Base-by-base conservation (phyloP, 37 sponge, comb jelly and placozoan genomes). In the Halichondria panicea region DNA sequence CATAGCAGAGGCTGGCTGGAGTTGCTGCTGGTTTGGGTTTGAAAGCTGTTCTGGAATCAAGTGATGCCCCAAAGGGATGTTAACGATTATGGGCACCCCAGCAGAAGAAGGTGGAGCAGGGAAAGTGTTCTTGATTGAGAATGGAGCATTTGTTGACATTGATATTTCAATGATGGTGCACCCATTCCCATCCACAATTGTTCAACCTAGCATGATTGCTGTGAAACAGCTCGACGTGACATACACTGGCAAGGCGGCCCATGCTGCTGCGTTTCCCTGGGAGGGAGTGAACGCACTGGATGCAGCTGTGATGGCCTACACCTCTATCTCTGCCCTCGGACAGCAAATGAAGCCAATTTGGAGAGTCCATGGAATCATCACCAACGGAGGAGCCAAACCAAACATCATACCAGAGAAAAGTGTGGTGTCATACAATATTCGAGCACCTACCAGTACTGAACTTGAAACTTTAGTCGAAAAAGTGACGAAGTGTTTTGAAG, bases 131-230 rank as follows among this genome's bases (percentile, higher is more conserved):
- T 54, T 96, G 81, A 89, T 93, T 34, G 63, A 86, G 22, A 68
- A 63, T 25, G 94, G 91, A 46, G 82, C 78, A 36, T 93, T 96
- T 72, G 43, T 87, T 28, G 88, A 80, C 59, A 75, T 93, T 18
- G 97, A 96, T 57, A 33, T 89, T 34, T 91, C 97, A 22, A 85
- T 96, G 88, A 96, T 96, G 94, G 94, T 93, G 0, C 97, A 96
- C 70, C 97, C 97, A 22, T 50, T 43, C 27, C 63, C 76, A 3
- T n/a, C 15, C 30, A 78, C 54, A 18, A 65, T 30, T 39, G 19
- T 74, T 21, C 44, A 41, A 35, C 74, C 80, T 27, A 53, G n/a
- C 0, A 79, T 57, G 0, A 50, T 84, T 7, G 82, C 87, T 24
- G 13, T 63, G 2, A 31, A 27, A 15, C 19, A 25, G 5, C 22